Evolutionary conservation across 1,140 invertebrate genomes (phyloP), one percentile per base, ranked within the genome.

Genomic region (Musca vetustissima): DNA sequence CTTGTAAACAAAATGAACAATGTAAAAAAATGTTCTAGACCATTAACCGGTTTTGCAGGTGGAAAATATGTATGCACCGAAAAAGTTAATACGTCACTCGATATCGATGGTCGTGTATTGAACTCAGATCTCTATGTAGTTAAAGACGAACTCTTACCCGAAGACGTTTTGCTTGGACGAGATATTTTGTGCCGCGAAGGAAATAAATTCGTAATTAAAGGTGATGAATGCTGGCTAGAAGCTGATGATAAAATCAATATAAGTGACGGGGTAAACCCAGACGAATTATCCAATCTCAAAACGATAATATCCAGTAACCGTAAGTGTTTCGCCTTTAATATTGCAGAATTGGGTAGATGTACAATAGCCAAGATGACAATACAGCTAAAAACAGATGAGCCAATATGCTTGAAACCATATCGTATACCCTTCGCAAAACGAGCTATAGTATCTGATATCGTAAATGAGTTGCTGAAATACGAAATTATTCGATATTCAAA

Each of bases 341-440:
- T 21, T 14, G 15, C 17, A 7, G 21, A 21, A 19, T 17, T 48
- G 21, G 36, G 36, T 13, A 24, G 17, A 24, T 47, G 17, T 64
- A 48, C 22, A 13, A 15, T 64, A 24, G 32, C 21, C 14, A 67
- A 55, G 22, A 67, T 55, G 17, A 19, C 19, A 17, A 55, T 55
- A 8, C 17, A 32, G 13, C 32, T 43, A 21, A 55, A 24, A 21
- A 14, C 25, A 1, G 19, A 53, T 36, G 17, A 36, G 11, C 66
- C 49, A 15, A 67, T 52, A n/a, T 8, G 28, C 17, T 11, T 43
- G 67, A 55, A 68, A 61, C 52, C 67, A n/a, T 68, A 68, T 43
- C 36, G 32, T 9, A 55, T 61, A 24, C 43, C 67, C 7, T 59
- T 68, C 36, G 19, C 67, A 3, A 61, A 68, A 61, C 55, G 55